Conservation (phyloP, 2,113 vertebrate species). For the Thinocorus orbignyianus region DNA sequence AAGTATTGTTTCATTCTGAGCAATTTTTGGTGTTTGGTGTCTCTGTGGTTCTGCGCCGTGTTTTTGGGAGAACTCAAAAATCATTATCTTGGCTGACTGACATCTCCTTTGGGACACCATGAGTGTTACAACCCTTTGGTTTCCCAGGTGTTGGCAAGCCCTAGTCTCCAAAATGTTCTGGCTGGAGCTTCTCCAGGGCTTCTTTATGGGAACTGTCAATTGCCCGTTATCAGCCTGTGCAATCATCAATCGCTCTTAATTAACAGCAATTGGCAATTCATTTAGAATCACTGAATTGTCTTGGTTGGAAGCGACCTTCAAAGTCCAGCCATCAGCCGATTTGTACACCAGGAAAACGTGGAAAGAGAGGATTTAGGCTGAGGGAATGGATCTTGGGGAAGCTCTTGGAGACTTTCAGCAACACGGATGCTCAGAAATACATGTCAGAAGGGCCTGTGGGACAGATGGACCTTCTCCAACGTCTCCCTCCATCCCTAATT, state of each 20-base stretch:
- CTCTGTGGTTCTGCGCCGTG: neutral
- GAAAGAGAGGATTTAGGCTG: neutral
- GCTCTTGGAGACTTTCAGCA: neutral
- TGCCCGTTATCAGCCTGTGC: neutral
- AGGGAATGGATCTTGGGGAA: neutral
- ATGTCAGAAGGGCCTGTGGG: neutral
- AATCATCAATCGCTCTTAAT: neutral
- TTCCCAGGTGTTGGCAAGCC: neutral
- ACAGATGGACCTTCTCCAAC: neutral
- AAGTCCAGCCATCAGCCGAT: neutral
- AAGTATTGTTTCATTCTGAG: rapidly evolving
- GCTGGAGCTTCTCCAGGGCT: neutral
- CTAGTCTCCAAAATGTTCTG: neutral
- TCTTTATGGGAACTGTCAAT: neutral
- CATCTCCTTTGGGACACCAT: neutral
- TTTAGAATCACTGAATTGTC: neutral
- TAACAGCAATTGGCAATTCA: neutral
- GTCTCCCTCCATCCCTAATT: rapidly evolving
- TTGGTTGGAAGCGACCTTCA: neutral
- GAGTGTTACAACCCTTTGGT: neutral
- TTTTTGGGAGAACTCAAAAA: neutral
- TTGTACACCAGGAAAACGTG: rapidly evolving
- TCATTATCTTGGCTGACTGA: neutral
- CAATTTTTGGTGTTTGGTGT: rapidly evolving
- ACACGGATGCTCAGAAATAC: neutral